Conservation (phyloP, 2,888 invertebrate genomes). For the Lycophotia porphyrea region DNA sequence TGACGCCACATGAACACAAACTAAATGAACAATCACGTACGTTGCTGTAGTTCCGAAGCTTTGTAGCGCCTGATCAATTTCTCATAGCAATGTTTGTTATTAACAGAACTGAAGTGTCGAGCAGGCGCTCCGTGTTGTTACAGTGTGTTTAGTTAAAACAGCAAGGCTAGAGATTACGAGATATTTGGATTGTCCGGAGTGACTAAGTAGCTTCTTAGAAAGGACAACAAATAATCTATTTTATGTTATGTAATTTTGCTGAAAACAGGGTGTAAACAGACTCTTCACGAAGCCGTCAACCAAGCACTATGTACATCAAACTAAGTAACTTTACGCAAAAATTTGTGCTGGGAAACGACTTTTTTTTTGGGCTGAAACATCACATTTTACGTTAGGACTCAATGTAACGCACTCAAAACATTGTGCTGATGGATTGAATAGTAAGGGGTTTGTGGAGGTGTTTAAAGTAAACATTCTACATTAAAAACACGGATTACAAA, state of each 20-base stretch:
- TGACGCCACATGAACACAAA: slow-evolving; percentile 40
- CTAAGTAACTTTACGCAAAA: too few relatives aligned
- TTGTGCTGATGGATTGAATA: too few relatives aligned
- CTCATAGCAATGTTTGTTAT: slow-evolving; percentile 32
- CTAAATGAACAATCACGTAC: slow-evolving; percentile 43
- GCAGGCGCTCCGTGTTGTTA: slow-evolving; percentile 27
- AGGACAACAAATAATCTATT: not conserved
- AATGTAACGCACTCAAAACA: too few relatives aligned
- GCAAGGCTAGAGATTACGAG: slow-evolving; percentile 3
- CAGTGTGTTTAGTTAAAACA: slow-evolving; percentile 32
- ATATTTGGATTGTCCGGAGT: not conserved
- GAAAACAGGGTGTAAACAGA: too few relatives aligned
- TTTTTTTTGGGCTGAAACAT: too few relatives aligned
- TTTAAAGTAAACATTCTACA: too few relatives aligned
- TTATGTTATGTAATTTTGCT: not conserved
- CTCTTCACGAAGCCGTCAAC: too few relatives aligned
- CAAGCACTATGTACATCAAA: too few relatives aligned
- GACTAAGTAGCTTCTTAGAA: not conserved
- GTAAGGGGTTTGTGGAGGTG: too few relatives aligned
- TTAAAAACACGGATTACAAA: too few relatives aligned
- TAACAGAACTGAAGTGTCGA: slow-evolving; percentile 12
- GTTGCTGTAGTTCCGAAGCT: slow-evolving; percentile 16
- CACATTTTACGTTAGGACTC: too few relatives aligned
- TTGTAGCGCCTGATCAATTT: slow-evolving; percentile 48
- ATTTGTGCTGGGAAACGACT: too few relatives aligned